Evolutionary conservation across 2,888 invertebrate species (phyloP).

Genomic region (Tigriopus californicus): DNA sequence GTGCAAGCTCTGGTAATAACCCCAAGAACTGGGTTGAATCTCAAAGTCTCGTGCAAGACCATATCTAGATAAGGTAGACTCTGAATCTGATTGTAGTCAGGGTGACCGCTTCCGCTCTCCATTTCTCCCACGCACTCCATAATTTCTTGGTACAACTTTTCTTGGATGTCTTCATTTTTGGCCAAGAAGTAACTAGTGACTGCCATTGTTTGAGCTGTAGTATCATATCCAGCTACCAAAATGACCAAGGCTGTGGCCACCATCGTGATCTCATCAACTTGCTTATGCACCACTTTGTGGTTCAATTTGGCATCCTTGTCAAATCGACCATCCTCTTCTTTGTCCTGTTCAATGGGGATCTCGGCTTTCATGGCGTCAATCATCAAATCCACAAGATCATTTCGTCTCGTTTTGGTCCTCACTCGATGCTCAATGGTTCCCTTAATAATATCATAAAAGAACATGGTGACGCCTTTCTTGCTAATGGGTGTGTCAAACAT

Average conservation of each 20-base stretch:
- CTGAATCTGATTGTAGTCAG: slow-evolving; percentile 20
- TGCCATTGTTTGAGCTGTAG: slow-evolving; percentile 2
- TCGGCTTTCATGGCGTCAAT: neutral
- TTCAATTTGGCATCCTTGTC: slow-evolving; percentile 1
- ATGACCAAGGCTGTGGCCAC: slow-evolving; percentile 1
- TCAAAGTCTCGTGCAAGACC: neutral
- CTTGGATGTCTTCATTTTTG: neutral
- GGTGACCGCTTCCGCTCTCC: slow-evolving; percentile 30
- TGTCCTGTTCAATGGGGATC: too few species aligned
- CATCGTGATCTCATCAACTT: neutral
- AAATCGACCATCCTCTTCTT: neutral
- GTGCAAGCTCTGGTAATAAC: neutral
- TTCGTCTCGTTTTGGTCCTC: neutral
- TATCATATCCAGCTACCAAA: slow-evolving; percentile 13
- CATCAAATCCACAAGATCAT: slow-evolving; percentile 4
- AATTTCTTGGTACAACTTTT: slow-evolving; percentile 22
- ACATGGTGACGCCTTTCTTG: neutral
- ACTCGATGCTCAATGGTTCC: neutral
- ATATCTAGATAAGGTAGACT: slow-evolving; percentile 7
- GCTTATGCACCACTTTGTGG: neutral
- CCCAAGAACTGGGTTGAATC: slow-evolving; percentile 23
- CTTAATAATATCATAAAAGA: neutral
- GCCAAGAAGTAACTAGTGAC: neutral
- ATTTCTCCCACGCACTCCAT: slow-evolving; percentile 29
- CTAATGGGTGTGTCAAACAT: neutral